Evolutionary conservation across 1,140 invertebrate species (phyloP).

Genomic region (Streblospio benedicti): DNA sequence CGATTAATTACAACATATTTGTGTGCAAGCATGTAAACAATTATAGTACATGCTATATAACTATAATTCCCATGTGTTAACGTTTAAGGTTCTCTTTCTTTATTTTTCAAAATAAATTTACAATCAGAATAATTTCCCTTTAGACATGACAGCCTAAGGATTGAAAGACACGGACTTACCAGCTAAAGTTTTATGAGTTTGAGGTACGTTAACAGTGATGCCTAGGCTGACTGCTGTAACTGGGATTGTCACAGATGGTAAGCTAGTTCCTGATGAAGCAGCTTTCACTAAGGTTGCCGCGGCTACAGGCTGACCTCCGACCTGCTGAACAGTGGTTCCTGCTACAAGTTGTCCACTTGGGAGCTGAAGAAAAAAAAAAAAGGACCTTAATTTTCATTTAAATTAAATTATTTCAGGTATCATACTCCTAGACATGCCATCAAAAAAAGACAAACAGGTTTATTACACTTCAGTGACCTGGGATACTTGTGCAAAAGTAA

Average conservation of each 20-base stretch:
- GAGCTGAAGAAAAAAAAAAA: slow-evolving; percentile 5
- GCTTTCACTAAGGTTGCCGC: slow-evolving; percentile 56
- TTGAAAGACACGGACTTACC: neutral
- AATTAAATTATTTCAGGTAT: neutral
- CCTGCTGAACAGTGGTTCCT: slow-evolving; percentile 50
- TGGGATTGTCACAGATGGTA: slow-evolving; percentile 32
- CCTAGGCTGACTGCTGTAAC: slow-evolving; percentile 27
- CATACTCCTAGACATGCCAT: neutral
- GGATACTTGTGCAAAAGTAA: slow-evolving; percentile 6
- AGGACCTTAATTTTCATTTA: slow-evolving; percentile 2
- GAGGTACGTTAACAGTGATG: slow-evolving; percentile 28
- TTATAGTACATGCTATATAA: too few relatives aligned
- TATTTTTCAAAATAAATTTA: neutral
- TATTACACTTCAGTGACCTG: neutral
- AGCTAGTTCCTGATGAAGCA: slow-evolving; percentile 34
- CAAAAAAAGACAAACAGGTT: neutral
- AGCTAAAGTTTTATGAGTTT: slow-evolving; percentile 17
- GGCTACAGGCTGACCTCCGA: slow-evolving; percentile 15
- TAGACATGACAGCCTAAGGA: too few relatives aligned
- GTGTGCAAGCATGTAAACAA: neutral
- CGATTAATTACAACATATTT: neutral
- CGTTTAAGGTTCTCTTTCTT: neutral
- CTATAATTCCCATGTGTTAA: neutral
- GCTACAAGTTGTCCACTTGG: slow-evolving; percentile 53
- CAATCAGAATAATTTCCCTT: neutral